These are phyloP conservation scores for Callinectes sapidus DNA, from an alignment of 2,888 invertebrate genomes.

Conservation along the genomic window DNA sequence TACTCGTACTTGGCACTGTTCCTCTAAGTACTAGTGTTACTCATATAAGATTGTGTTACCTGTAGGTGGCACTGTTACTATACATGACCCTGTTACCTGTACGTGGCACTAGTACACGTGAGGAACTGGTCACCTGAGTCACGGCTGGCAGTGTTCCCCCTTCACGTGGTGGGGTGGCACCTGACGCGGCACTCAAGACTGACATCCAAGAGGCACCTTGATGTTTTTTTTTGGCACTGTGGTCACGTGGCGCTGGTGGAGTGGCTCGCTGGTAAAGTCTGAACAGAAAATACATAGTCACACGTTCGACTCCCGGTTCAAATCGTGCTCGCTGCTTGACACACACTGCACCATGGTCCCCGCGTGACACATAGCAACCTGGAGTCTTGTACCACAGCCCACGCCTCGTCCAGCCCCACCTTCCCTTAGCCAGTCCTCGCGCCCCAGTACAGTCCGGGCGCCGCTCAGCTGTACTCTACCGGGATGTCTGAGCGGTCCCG, in stretches of 20 bases:
- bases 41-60: background rate
- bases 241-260: background rate
- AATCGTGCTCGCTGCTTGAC: background rate
- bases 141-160: background rate
- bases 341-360: background rate
- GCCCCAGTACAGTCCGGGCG: background rate
- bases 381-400: background rate
- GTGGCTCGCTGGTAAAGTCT: background rate
- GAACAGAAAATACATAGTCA: background rate
- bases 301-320: background rate
- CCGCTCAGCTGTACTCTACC: constrained; percentile 70
- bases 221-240: background rate
- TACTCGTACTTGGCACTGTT: background rate
- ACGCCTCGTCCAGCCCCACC: background rate
- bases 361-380: background rate
- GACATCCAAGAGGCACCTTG: background rate
- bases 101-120: background rate
- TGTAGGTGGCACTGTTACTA: background rate
- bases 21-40: no score
- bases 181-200: background rate
- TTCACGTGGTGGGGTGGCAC: background rate
- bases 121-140: constrained; percentile 3
- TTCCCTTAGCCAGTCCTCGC: background rate
- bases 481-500: constrained; percentile 69
- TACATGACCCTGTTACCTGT: background rate